A percentile compares a stretch with the other conserved stretches of the same genome.
These are phyloP conservation scores for Cylloceria caligata DNA, from an alignment of 2,888 invertebrate genomes.

Conservation along the genomic window DNA sequence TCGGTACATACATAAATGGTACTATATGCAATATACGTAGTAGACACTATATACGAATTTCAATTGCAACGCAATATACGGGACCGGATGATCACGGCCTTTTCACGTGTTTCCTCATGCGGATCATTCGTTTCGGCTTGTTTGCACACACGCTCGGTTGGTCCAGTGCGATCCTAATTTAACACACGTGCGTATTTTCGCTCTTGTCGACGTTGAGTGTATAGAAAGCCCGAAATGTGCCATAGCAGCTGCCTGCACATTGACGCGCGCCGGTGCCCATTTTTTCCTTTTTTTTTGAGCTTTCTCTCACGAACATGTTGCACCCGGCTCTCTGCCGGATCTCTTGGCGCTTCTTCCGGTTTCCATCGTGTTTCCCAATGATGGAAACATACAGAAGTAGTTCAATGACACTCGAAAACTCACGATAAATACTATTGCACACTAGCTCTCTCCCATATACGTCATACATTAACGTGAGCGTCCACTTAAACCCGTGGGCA, in stretches of 20 bases:
- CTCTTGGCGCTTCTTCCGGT: conserved; percentile 37
- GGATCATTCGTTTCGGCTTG: conserved; percentile 74
- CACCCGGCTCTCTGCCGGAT: conserved; percentile 9
- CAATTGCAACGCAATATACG: conserved; percentile 31
- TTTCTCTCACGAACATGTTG: conserved; percentile 38
- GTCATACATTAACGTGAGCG: background rate
- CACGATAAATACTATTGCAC: conserved; percentile 54
- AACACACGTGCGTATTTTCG: conserved; percentile 66
- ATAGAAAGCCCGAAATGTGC: conserved; percentile 25
- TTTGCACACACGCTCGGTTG: conserved; percentile 70
- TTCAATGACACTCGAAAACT: conserved; percentile 50
- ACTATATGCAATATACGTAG: background rate
- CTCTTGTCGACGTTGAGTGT: conserved; percentile 44
- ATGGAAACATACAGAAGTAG: conserved; percentile 31
- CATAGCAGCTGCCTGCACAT: conserved; percentile 38
- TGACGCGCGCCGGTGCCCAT: conserved; percentile 34
- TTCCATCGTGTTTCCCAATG: conserved; percentile 39
- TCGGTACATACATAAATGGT: conserved; percentile 1
- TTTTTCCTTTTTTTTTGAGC: conserved; percentile 21
- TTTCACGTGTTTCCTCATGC: conserved; percentile 71
- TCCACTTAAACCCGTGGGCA: background rate
- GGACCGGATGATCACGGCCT: conserved; percentile 59
- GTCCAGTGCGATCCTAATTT: conserved; percentile 73
- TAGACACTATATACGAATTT: background rate
- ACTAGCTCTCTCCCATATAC: background rate